Percentiles rank a stretch among this genome's conserved stretches.
These are phyloP conservation scores for Oreochromis mossambicus DNA, from an alignment of 2,797 vertebrate genomes.

Conservation along the genomic window DNA sequence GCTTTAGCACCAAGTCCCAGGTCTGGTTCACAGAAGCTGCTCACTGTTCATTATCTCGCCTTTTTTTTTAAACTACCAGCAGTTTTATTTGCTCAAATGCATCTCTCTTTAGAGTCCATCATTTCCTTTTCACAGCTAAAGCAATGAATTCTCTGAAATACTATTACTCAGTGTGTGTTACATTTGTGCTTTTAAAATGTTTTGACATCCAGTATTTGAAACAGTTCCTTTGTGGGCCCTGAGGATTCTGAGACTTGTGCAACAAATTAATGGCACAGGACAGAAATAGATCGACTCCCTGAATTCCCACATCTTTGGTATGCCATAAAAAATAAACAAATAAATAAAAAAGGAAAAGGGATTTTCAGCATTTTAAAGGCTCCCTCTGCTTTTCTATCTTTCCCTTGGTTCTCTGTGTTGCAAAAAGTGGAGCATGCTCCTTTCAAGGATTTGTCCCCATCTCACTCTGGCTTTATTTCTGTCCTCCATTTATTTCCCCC, in stretches of 20 bases:
- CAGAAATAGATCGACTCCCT: slow-evolving; percentile 24
- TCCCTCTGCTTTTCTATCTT: slow-evolving; percentile 4
- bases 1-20: too few species aligned
- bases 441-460: slow-evolving; percentile 1
- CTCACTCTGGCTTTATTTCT: background rate
- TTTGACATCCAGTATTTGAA: background rate
- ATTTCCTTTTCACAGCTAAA: background rate
- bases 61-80: too few species aligned
- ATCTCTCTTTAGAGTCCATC: background rate
- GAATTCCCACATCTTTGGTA: slow-evolving; percentile 39
- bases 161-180: background rate
- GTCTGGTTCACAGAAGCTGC: too few species aligned
- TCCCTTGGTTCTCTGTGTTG: background rate
- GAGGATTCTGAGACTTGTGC: background rate
- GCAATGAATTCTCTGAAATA: background rate
- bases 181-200: background rate
- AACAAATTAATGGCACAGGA: background rate
- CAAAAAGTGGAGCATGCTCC: slow-evolving; percentile 41
- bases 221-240: background rate
- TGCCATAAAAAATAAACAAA: background rate
- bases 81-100: background rate
- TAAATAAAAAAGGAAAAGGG: background rate
- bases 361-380: slow-evolving; percentile 1
- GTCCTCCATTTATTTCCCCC: background rate
- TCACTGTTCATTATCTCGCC: too few species aligned